A percentile compares a stretch with the other conserved stretches of the same genome.
These are phyloP conservation scores for Hylia prasina DNA, from an alignment of 2,113 vertebrate species.

Conservation along the genomic window DNA sequence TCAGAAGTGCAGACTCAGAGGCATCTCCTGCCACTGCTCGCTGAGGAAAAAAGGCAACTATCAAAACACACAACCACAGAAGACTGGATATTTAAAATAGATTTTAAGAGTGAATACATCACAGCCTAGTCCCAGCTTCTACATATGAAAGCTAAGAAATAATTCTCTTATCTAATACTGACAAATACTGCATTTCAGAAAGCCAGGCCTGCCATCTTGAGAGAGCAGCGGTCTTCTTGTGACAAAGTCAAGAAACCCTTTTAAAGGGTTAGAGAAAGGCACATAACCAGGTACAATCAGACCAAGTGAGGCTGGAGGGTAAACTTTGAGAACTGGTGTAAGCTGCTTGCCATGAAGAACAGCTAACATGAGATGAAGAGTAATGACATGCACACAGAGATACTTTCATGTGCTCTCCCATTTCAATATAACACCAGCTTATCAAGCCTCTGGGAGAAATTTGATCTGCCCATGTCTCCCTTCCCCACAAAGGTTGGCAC, in stretches of 20 bases:
- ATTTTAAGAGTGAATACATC: neutral
- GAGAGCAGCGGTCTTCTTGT: neutral
- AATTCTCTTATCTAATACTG: neutral
- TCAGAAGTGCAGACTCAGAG: conserved; percentile 79
- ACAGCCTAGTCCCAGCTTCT: neutral
- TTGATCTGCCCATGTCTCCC: neutral
- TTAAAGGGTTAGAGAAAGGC: neutral
- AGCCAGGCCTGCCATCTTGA: neutral
- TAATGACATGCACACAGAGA: neutral
- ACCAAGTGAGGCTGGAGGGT: neutral
- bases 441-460: neutral
- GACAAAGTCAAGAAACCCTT: neutral
- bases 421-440: neutral
- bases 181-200: neutral
- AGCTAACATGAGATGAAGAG: neutral
- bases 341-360: neutral
- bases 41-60: conserved; percentile 40
- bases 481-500: neutral
- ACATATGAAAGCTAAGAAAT: neutral
- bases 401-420: neutral
- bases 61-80: neutral
- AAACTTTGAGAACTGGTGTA: neutral
- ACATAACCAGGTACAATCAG: neutral
- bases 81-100: neutral
- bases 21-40: conserved; percentile 78